phyloP scores from a whole-genome alignment of 2,888 invertebrate genomes.

The Petrolisthes cinctipes region DNA sequence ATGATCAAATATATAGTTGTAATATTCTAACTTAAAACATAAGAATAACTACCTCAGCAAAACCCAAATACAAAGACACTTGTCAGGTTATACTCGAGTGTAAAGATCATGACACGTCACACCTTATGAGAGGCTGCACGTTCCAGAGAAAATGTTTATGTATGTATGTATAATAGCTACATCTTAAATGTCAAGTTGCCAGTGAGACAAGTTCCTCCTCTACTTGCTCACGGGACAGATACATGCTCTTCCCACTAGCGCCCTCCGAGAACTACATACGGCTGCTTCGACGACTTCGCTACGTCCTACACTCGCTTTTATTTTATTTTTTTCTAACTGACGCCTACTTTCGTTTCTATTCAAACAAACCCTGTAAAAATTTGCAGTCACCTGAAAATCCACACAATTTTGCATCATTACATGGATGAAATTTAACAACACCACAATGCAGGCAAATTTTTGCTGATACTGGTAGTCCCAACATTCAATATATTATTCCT shows the following conservation, averaged over 20 bases:
- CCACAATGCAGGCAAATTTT: not conserved
- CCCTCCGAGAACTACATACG: not conserved
- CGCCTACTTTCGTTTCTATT: constrained; percentile 44
- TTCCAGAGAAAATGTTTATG: constrained; percentile 17
- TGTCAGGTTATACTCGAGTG: constrained; percentile 42
- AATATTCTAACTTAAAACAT: constrained; percentile 14
- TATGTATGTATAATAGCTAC: constrained; percentile 33
- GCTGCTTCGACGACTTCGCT: not conserved
- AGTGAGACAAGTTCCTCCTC: constrained; percentile 34
- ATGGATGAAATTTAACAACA: not conserved
- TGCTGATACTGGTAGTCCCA: constrained; percentile 5
- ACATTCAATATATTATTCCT: constrained; percentile 16
- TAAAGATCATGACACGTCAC: constrained; percentile 54
- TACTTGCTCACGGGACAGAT: constrained; percentile 31
- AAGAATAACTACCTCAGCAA: constrained; percentile 29
- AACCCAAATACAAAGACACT: constrained; percentile 36
- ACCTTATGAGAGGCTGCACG: constrained; percentile 52
- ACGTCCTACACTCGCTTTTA: constrained; percentile 35
- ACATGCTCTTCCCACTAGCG: constrained; percentile 16
- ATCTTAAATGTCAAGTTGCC: constrained; percentile 33
- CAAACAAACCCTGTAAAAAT: constrained; percentile 46
- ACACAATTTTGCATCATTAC: not conserved
- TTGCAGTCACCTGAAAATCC: constrained; percentile 24
- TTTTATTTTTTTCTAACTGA: constrained; percentile 18
- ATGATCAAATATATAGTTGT: not conserved